These are phyloP conservation scores for Lontra canadensis DNA, from an alignment of 2,113 vertebrate species.

Conservation along the genomic window DNA sequence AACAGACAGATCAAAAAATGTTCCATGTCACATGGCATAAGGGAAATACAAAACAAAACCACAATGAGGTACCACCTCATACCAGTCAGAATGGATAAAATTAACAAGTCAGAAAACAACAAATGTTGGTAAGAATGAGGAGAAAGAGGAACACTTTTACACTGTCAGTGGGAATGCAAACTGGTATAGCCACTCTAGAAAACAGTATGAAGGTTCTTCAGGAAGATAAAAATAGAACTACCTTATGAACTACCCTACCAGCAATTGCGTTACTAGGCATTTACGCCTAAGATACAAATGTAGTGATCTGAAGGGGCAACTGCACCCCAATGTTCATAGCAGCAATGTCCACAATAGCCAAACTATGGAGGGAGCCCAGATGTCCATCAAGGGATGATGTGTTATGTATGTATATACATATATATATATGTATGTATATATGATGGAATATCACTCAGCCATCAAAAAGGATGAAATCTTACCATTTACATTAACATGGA, in stretches of 20 bases:
- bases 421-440: no score
- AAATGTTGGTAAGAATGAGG: not conserved
- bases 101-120: not conserved
- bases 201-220: no score
- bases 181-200: no score
- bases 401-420: no score
- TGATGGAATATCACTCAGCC: not conserved
- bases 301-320: not conserved
- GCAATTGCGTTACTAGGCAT: not conserved
- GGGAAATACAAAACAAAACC: no score
- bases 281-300: not conserved
- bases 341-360: not conserved
- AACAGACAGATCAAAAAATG: no score
- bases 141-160: not conserved
- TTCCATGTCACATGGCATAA: no score
- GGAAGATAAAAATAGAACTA: not conserved
- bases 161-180: not conserved
- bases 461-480: not conserved
- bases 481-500: not conserved
- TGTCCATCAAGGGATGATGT: not conserved
- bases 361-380: not conserved
- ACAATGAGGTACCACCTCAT: no score
- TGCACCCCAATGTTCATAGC: not conserved
- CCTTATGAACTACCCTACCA: not conserved
- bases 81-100: not conserved